These are phyloP conservation scores for Ataeniobius toweri DNA, from an alignment of 2,797 vertebrate genomes.

Conservation along the genomic window DNA sequence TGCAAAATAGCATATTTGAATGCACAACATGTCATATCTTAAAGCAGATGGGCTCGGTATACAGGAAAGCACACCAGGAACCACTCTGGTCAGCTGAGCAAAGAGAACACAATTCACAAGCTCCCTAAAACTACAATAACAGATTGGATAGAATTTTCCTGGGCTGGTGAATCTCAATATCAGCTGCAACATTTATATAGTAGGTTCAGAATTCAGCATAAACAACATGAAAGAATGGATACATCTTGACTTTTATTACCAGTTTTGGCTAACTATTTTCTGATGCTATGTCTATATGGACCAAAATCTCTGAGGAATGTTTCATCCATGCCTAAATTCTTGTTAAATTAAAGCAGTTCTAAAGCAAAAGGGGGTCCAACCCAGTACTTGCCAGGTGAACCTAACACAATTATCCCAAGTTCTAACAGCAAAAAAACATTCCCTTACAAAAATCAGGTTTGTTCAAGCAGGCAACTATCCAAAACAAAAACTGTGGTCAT, in stretches of 20 bases:
- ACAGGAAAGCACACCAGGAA: background rate
- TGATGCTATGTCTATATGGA: background rate
- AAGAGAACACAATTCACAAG: background rate
- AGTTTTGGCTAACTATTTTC: background rate
- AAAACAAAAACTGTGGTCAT: too few relatives aligned
- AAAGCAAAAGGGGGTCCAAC: too few relatives aligned
- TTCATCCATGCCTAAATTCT: background rate
- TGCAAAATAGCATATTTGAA: background rate
- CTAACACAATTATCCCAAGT: too few relatives aligned
- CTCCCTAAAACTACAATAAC: background rate
- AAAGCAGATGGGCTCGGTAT: too few relatives aligned
- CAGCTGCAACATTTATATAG: background rate
- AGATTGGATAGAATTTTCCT: background rate
- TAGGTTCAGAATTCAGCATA: background rate
- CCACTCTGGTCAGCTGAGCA: background rate
- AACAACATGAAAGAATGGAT: background rate
- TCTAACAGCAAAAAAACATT: too few relatives aligned
- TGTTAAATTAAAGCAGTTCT: too few relatives aligned
- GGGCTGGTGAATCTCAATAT: background rate
- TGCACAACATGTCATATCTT: background rate
- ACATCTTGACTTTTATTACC: background rate
- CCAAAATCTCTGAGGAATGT: background rate
- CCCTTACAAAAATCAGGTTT: too few relatives aligned
- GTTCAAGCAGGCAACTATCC: too few relatives aligned
- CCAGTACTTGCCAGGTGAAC: too few relatives aligned